Base-by-base conservation (phyloP, 2,113 vertebrate species). In the Cyprinodon tularosa region DNA sequence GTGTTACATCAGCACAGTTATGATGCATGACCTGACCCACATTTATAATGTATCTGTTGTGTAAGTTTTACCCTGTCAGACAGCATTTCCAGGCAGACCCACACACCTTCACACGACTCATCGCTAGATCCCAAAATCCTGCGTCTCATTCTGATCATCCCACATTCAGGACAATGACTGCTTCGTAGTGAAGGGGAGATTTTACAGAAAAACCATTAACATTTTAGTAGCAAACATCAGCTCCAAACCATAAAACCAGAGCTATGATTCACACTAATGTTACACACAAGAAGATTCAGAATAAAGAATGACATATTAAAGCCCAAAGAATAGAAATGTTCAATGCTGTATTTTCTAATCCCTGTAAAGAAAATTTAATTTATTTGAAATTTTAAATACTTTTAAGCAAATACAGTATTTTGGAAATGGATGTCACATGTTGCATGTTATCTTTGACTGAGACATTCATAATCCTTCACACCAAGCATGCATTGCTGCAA, bases 71-170 rank as follows among this genome's bases (percentile, higher is more conserved):
- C 76, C 71, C 42, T 0, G 62, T 74, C 42, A 84, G 17, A 57
- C 89, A 91, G 69, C 92, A 90, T 91, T 76, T 53, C 74, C 15
- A 12, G 10, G 15, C 57, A 62, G 66, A 77, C 66, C 72, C 66
- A 82, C 80, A 77, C 73, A 86, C 78, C 71, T 77, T 71, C 66
- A 66, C n/a, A 62, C 93, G 91, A 93, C 71, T 92, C 88, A 92
- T 74, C 78, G 36, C 80, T 70, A 10, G 38, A 77, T 57, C 66
- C 14, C 68, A 71, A 79, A 37, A 83, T 64, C 36, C 9, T 42
- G 15, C 20, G 42, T 12, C 63, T 65, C 39, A 15, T 44, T 42
- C 62, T 37, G 44, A 74, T 59, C 50, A 44, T 59, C 65, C 48
- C 57, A 20, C 62, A 22, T n/a, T 39, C 39, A 20, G 64, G 47